Conservation (phyloP, 2,888 invertebrate species). For the Dioctria rufipes region DNA sequence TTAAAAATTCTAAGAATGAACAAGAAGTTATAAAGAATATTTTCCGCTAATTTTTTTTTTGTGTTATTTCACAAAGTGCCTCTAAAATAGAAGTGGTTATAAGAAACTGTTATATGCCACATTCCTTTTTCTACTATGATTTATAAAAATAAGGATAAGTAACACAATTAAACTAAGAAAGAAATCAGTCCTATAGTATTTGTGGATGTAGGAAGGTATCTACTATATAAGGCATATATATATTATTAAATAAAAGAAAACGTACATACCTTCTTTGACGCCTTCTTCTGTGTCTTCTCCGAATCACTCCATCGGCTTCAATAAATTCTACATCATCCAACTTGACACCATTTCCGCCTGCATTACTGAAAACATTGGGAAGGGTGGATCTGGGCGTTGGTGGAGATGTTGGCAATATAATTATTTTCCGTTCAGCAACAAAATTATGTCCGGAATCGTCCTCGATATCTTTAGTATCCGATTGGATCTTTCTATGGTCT, state of each 20-base stretch:
- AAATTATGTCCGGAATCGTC: conserved; percentile 71
- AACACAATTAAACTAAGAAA: too few species aligned
- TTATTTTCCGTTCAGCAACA: conserved; percentile 67
- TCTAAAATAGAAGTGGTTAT: too few species aligned
- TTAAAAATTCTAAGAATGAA: too few species aligned
- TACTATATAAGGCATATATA: neutral
- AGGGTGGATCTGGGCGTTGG: conserved; percentile 69
- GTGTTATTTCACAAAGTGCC: too few species aligned
- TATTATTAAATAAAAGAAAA: neutral
- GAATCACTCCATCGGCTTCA: conserved; percentile 67
- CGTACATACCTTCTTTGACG: conserved; percentile 67
- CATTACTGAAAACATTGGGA: conserved; percentile 70
- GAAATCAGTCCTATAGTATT: too few species aligned
- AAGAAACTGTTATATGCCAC: too few species aligned
- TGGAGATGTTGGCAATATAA: conserved; percentile 68
- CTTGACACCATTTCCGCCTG: conserved; percentile 70
- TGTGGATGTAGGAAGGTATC: too few species aligned
- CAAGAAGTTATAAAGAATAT: too few species aligned
- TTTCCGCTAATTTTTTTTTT: too few species aligned
- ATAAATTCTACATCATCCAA: conserved; percentile 70
- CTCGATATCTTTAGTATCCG: conserved; percentile 71
- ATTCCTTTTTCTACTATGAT: too few species aligned
- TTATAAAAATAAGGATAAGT: too few species aligned
- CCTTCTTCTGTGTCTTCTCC: conserved; percentile 68
- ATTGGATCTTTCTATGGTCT: conserved; percentile 70